Evolutionary conservation across 2,888 invertebrate species (phyloP).

Genomic region (Trichopoda pennipes): DNA sequence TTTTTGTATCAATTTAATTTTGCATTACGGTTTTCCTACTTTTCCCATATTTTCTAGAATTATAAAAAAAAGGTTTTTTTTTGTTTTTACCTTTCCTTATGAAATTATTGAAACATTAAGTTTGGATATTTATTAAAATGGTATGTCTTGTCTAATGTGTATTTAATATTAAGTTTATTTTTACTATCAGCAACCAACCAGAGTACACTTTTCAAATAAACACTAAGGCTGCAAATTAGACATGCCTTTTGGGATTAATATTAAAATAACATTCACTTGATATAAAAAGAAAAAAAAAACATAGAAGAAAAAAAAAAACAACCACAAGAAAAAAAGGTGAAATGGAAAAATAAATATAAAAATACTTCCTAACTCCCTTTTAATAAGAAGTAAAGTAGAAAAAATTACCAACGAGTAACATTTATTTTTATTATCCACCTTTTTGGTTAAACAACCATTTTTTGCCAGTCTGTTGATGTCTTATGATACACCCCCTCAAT

Average conservation of each 20-base stretch:
- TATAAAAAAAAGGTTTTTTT: neutral
- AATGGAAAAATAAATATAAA: conserved; percentile 26
- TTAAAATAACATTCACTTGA: conserved; percentile 59
- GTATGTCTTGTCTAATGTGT: conserved; percentile 61
- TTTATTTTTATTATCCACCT: conserved; percentile 81
- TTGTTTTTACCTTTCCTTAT: neutral
- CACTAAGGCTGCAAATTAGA: conserved; percentile 73
- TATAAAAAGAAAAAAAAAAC: neutral
- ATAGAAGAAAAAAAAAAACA: too few relatives aligned
- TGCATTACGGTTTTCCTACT: neutral
- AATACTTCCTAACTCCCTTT: conserved; percentile 55
- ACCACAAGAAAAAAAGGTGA: too few relatives aligned
- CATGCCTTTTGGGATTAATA: conserved; percentile 74
- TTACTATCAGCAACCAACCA: neutral
- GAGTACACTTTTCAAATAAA: conserved; percentile 49
- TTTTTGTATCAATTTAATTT: neutral
- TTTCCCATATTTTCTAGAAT: neutral
- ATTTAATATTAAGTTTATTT: conserved; percentile 60
- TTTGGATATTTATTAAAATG: conserved; percentile 45
- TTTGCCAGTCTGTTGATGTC: conserved; percentile 27
- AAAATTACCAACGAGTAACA: conserved; percentile 81
- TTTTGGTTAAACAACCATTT: conserved; percentile 69
- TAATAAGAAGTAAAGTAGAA: conserved; percentile 71
- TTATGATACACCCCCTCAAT: conserved; percentile 38
- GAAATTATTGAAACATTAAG: conserved; percentile 27